A percentile compares a stretch with the other conserved stretches of the same genome.
Conservation (phyloP, 2,113 vertebrate genomes). For the Podarcis raffonei region DNA sequence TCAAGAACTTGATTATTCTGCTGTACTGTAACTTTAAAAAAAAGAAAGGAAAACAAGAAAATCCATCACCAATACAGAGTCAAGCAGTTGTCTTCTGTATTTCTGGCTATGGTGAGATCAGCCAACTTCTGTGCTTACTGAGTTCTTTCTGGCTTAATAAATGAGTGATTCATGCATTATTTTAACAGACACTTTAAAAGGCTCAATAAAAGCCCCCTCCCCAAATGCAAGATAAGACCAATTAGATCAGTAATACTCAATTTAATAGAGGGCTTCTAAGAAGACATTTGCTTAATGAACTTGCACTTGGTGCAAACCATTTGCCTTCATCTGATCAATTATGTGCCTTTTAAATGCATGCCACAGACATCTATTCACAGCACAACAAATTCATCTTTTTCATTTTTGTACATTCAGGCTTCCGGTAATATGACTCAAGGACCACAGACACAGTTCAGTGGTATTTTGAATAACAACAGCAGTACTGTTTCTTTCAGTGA, state of each 20-base stretch:
- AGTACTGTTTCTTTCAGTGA: background rate
- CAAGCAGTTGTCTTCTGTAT: background rate
- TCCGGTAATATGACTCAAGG: background rate
- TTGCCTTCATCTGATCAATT: constrained; percentile 6
- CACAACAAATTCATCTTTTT: background rate
- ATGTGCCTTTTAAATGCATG: background rate
- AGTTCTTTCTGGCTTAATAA: background rate
- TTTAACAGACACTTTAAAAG: background rate
- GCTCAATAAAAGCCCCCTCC: background rate
- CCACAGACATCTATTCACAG: background rate
- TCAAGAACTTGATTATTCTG: background rate
- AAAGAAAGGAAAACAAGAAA: background rate
- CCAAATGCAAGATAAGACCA: background rate
- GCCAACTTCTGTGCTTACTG: background rate
- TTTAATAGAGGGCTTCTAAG: background rate
- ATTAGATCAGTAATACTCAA: background rate
- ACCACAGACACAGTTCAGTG: background rate
- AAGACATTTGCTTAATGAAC: constrained; percentile 6
- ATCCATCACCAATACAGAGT: background rate
- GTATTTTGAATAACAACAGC: constrained; percentile 1
- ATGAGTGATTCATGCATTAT: background rate
- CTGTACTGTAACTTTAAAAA: background rate
- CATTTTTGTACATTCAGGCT: background rate
- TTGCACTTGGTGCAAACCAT: background rate
- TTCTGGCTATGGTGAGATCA: background rate